Evolutionary conservation across 2,113 vertebrate species (phyloP).

Genomic region (Ariopsis seemanni): DNA sequence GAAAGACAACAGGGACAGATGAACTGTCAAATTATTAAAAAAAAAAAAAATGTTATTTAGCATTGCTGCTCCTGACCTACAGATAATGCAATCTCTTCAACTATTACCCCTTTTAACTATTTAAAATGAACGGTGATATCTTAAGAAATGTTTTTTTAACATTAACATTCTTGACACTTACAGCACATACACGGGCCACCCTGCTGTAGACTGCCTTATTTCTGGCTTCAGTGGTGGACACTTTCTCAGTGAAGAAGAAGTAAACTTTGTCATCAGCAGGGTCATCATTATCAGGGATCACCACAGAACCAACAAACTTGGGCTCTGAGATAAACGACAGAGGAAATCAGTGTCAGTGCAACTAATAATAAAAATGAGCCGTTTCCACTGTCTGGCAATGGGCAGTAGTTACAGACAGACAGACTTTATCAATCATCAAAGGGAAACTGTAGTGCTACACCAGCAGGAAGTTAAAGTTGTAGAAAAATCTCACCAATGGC

Average conservation of each 20-base stretch:
- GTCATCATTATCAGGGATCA: conserved; percentile 94
- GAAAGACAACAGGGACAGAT: conserved; percentile 34
- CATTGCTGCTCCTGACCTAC: background rate
- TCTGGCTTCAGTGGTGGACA: conserved; percentile 77
- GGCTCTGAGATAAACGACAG: conserved; percentile 76
- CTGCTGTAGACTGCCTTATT: conserved; percentile 82
- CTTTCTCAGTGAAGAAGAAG: conserved; percentile 96
- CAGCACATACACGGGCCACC: conserved; percentile 87
- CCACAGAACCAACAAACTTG: conserved; percentile 87
- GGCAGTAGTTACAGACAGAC: background rate
- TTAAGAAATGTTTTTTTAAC: background rate
- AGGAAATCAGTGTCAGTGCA: background rate
- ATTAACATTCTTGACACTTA: conserved; percentile 63
- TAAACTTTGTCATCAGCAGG: conserved; percentile 93
- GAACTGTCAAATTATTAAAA: background rate
- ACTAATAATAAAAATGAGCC: background rate
- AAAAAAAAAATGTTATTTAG: background rate
- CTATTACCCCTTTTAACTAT: background rate
- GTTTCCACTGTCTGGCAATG: background rate
- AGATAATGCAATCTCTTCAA: background rate
- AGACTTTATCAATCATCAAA: background rate
- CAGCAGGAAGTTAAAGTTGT: background rate
- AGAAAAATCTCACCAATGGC: background rate
- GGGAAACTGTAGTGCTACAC: background rate
- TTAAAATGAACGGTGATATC: background rate